Conservation (phyloP, 2,888 invertebrate genomes). For the Hypena proboscidalis region DNA sequence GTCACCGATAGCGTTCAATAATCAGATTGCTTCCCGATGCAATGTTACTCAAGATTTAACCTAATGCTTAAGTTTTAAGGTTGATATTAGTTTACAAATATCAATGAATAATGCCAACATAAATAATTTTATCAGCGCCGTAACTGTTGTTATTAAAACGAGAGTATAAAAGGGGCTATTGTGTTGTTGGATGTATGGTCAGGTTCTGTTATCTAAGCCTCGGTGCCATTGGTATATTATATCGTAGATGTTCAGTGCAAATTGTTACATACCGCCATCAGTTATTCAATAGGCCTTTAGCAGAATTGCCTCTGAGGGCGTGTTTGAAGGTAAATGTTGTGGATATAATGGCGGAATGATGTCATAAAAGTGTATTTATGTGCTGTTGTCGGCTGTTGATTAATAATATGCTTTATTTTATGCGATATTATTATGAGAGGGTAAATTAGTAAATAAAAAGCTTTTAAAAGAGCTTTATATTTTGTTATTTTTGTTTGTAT, state of each 20-base stretch:
- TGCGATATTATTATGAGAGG: not conserved
- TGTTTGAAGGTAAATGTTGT: not conserved
- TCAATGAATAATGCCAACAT: constrained; percentile 15
- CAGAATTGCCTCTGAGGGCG: not conserved
- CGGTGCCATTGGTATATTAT: not conserved
- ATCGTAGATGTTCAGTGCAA: too few species aligned
- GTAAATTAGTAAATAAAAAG: not conserved
- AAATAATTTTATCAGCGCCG: constrained; percentile 32
- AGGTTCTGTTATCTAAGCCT: constrained; percentile 19
- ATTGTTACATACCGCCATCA: not conserved
- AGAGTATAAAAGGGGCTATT: constrained; percentile 30
- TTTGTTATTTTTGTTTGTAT: too few species aligned
- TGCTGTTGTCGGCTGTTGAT: constrained; percentile 4
- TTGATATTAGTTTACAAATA: constrained; percentile 4
- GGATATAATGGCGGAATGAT: constrained; percentile 20
- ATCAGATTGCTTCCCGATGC: constrained; percentile 23
- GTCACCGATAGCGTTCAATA: constrained; percentile 29
- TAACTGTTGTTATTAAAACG: constrained; percentile 39
- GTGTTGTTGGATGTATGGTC: constrained; percentile 22
- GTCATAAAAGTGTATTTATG: constrained; percentile 16
- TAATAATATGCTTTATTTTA: constrained; percentile 3
- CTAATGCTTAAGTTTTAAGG: constrained; percentile 3
- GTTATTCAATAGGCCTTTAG: not conserved
- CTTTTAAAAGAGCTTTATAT: too few species aligned
- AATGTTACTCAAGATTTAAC: constrained; percentile 8